phyloP scores from a whole-genome alignment of 2,888 invertebrate species.

The Tenthredo scrophulariae region DNA sequence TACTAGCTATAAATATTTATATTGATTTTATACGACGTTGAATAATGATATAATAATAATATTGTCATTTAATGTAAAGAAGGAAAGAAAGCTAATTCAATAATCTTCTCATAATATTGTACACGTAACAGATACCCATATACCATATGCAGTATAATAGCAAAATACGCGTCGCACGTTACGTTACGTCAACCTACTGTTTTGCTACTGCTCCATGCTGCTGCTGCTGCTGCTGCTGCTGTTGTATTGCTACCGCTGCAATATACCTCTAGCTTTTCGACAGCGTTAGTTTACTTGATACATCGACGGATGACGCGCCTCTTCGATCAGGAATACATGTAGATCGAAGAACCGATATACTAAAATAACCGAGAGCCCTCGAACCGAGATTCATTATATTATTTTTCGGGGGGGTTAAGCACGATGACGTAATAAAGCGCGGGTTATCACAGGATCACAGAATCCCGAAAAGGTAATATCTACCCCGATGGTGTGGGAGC shows the following conservation, averaged over 20 bases:
- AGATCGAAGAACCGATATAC: conserved; percentile 63
- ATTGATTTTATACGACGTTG: neutral
- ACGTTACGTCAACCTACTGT: conserved; percentile 27
- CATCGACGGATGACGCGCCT: conserved; percentile 77
- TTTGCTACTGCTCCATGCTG: too few species aligned
- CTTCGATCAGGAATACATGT: conserved; percentile 71
- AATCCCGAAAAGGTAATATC: conserved; percentile 57
- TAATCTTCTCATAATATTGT: neutral
- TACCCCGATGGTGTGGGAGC: conserved; percentile 41
- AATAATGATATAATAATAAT: neutral
- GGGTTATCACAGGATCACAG: conserved; percentile 75
- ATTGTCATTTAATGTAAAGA: too few species aligned
- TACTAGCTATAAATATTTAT: neutral
- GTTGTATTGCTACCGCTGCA: too few species aligned
- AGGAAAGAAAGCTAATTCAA: too few species aligned
- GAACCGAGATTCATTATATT: conserved; percentile 58
- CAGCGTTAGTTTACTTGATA: conserved; percentile 58
- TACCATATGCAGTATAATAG: neutral
- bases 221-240: neutral
- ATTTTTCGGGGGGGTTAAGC: conserved; percentile 64
- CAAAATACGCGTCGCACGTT: neutral
- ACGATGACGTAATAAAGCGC: conserved; percentile 77
- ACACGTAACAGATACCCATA: neutral
- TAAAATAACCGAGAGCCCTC: conserved; percentile 17
- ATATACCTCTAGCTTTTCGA: neutral